Evolutionary conservation across 1,140 invertebrate species (phyloP), one percentile per base, ranked within the genome.

Genomic region (Mactra quadrangularis): DNA sequence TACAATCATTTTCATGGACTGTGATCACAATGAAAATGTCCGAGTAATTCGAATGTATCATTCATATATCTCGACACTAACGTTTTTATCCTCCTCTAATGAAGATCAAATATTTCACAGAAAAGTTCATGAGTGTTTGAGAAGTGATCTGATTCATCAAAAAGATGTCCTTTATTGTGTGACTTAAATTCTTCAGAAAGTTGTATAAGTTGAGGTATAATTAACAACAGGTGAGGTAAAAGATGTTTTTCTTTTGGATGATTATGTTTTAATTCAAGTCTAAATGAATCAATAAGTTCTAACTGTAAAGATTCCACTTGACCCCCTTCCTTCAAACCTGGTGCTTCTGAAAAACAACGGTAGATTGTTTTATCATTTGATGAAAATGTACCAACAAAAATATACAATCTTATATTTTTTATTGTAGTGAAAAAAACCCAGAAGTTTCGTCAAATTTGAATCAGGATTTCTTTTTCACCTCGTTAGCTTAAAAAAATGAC

Each of bases 221-320:
- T 78, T 7, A 90, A 31, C 0, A 90, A 84, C 0, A 90, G 78
- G 45, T 86, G 84, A 22, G 87, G 84, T 41, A 90, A 77, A n/a
- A 90, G 33, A 41, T 88, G 66, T n/a, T 72, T 81, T 35, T 90
- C 85, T 41, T 87, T 89, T 3, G 89, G 87, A 35, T 90, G 89
- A 68, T 90, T 90, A 62, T 89, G 87, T 57, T 89, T 89, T 11
- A 90, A 68, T 41, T 89, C 89, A 17, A 90, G 72, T 4, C 87
- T 78, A 9, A 89, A 33, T 3, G 89, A 83, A 41, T 90, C 86
- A 15, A 90, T 25, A 22, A 74, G 27, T 53, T 82, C 79, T 19
- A 50, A 15, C 50, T 82, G 79, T 3, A 74, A 15, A 3, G 9
- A 17, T 55, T 82, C 79, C 3, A 82, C 57, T 27, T 38, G 38